Evolutionary conservation across 2,797 vertebrate species (phyloP), one percentile per base, ranked within the genome.

Genomic region (Pantherophis alleghaniensis): DNA sequence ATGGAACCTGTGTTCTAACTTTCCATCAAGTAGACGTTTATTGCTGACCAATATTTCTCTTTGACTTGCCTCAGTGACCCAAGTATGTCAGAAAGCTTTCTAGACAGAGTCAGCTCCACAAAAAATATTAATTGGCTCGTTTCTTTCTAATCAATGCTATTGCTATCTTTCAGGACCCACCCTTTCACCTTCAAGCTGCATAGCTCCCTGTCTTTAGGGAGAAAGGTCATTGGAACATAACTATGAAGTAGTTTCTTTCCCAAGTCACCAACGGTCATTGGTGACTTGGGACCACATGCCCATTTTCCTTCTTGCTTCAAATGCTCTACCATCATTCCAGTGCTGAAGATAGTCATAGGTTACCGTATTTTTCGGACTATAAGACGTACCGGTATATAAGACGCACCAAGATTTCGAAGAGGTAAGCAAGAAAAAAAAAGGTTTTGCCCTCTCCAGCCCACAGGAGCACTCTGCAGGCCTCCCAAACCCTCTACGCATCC

Each of bases 1-100:
- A 92, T 88, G 5, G 91, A 92, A 87, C 57, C 91, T 7, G 51
- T 28, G 42, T 47, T 93, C 86, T 94, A 42, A 57, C 94, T 89
- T 51, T 26, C n/a, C 90, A 74, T 37, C 88, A 69, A 28, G 91
- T 92, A 92, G 90, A 47, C 55, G 93, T 95, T 92, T 37, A 0
- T 55, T 92, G 86, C 92, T 37, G 66, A 59, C 91, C 95, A 86
- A n/a, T 51, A 37, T 90, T 51, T 12, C 42, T 87, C 55, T 88
- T 91, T 89, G 66, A 92, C 94, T 92, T 74, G 53, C 63, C 87
- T 92, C 94, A 7, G 51, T 57, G 42, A 59, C 89, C 13, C 22
- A n/a, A 66, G 37, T 18, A 0, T n/a, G 74, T 92, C 89, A 11
- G 37, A 37, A 42, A 90, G 92, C 20, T 93, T 94, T 60, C 74